These are phyloP conservation scores for Thymallus thymallus DNA, from an alignment of 2,113 vertebrate species.

Conservation along the genomic window DNA sequence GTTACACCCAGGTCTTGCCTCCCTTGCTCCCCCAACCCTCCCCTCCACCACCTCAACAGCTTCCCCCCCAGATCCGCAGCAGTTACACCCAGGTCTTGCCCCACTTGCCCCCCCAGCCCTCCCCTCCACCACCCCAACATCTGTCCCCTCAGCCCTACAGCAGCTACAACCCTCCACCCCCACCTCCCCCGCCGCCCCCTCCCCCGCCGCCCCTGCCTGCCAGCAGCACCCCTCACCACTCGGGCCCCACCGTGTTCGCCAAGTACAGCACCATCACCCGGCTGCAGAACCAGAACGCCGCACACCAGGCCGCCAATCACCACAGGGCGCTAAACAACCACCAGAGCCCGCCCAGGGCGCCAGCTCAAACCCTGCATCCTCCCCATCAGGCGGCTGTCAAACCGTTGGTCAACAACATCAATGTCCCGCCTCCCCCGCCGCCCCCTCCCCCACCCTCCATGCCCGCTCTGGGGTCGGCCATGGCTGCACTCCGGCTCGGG, in stretches of 20 bases:
- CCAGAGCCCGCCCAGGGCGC: slow-evolving; percentile 45
- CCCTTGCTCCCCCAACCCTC: not conserved
- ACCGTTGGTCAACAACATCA: slow-evolving; percentile 71
- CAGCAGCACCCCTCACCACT: slow-evolving; percentile 66
- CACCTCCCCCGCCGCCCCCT: slow-evolving; percentile 67
- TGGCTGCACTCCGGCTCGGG: slow-evolving; percentile 80
- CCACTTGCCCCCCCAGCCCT: slow-evolving; percentile 23
- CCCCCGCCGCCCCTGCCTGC: slow-evolving; percentile 61
- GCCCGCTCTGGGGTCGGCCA: slow-evolving; percentile 81
- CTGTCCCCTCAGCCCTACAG: slow-evolving; percentile 17
- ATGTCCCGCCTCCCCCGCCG: slow-evolving; percentile 67
- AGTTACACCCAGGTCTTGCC: slow-evolving; percentile 8
- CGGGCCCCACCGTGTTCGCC: slow-evolving; percentile 78
- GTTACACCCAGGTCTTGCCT: not conserved
- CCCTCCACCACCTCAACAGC: not conserved
- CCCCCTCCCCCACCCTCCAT: slow-evolving; percentile 70
- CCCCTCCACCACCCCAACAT: slow-evolving; percentile 7
- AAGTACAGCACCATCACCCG: slow-evolving; percentile 89
- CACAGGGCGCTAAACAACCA: slow-evolving; percentile 50
- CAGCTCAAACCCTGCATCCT: not conserved
- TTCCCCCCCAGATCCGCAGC: not conserved
- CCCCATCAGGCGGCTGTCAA: slow-evolving; percentile 55
- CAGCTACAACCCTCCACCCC: not conserved
- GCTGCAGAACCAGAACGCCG: slow-evolving; percentile 73
- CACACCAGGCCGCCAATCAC: slow-evolving; percentile 61